Conservation (phyloP, 2,113 vertebrate genomes). For the Scophthalmus maximus region DNA sequence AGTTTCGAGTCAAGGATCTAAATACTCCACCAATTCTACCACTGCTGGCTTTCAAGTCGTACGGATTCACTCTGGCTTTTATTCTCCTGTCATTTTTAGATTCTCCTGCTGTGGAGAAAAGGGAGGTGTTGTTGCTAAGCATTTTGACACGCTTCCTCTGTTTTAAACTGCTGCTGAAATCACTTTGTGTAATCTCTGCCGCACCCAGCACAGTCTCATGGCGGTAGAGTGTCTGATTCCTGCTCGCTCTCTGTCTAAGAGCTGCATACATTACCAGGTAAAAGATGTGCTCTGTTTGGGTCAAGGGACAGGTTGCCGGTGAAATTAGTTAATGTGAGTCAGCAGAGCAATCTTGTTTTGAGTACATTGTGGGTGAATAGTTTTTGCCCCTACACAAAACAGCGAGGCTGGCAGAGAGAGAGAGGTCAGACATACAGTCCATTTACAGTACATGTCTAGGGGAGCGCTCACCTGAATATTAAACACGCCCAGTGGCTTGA, state of each 20-base stretch:
- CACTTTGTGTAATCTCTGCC: constrained; percentile 33
- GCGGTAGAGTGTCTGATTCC: constrained; percentile 31
- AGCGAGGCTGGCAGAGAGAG: background rate
- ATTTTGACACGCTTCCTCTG: constrained; percentile 33
- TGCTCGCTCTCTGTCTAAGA: constrained; percentile 3
- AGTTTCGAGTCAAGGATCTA: constrained; percentile 21
- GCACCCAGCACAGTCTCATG: constrained; percentile 21
- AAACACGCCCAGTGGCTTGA: constrained; percentile 33
- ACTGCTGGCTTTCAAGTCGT: background rate
- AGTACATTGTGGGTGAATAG: background rate
- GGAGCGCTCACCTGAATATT: constrained; percentile 44
- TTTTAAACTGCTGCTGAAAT: constrained; percentile 46
- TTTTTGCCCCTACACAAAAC: constrained; percentile 12
- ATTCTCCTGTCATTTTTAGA: constrained; percentile 27
- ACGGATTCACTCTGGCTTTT: constrained; percentile 11
- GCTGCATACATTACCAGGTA: constrained; percentile 39
- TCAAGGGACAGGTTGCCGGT: constrained; percentile 29
- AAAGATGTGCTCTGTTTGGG: constrained; percentile 44
- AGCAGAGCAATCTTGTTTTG: constrained; percentile 17
- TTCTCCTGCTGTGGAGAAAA: constrained; percentile 8
- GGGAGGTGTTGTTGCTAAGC: constrained; percentile 42
- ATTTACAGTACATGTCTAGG: constrained; percentile 39
- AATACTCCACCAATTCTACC: background rate
- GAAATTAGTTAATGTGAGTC: constrained; percentile 37
- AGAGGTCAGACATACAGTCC: constrained; percentile 33